phyloP scores from a whole-genome alignment of 2,113 vertebrate genomes.

The Boulengeromyrus knoepffleri region DNA sequence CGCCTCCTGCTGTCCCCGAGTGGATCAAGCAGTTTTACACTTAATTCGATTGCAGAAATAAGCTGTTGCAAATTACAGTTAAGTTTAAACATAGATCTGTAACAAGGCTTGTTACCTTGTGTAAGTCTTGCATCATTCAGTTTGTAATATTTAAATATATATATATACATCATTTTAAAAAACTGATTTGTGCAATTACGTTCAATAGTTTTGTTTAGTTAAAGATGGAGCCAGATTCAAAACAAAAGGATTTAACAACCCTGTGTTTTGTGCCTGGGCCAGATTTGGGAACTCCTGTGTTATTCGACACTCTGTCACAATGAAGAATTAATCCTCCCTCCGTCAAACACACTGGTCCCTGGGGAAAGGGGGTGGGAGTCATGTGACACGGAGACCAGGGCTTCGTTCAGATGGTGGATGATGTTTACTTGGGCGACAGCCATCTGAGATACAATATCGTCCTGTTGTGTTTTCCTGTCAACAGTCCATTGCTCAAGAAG shows the following conservation, averaged over 20 bases:
- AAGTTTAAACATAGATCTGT: neutral
- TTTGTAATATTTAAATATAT: neutral
- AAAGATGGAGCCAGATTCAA: neutral
- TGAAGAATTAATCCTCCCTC: neutral
- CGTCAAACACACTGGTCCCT: neutral
- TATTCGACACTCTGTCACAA: neutral
- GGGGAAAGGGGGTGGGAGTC: neutral
- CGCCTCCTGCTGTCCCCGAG: neutral
- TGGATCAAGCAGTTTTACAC: neutral
- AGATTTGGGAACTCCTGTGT: neutral
- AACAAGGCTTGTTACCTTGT: neutral
- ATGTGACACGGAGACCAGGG: neutral
- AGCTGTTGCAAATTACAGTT: neutral
- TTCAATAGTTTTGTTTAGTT: neutral
- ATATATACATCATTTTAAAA: neutral
- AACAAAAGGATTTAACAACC: neutral
- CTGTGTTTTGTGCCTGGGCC: neutral
- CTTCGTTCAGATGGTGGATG: neutral
- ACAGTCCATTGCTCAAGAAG: slow-evolving; percentile 6
- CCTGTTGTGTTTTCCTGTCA: slow-evolving; percentile 7
- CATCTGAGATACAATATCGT: neutral
- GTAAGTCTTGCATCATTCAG: neutral
- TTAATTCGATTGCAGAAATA: neutral
- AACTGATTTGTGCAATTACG: neutral
- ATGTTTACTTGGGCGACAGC: neutral